Conservation (phyloP, 2,888 invertebrate genomes). For the Melanargia galathea region DNA sequence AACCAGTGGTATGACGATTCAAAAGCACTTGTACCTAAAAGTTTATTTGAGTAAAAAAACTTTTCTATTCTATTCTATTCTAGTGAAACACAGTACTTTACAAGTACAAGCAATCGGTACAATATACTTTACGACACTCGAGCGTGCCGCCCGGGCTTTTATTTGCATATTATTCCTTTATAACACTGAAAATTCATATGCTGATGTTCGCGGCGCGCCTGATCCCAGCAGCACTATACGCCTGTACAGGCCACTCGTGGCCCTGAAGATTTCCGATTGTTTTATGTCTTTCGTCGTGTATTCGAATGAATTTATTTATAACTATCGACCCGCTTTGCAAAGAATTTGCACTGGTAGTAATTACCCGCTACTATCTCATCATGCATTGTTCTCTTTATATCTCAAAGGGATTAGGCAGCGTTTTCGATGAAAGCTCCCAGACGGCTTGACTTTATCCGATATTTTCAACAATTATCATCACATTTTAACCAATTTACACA, state of each 20-base stretch:
- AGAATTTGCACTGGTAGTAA: too few species aligned
- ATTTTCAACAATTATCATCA: too few species aligned
- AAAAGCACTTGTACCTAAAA: too few species aligned
- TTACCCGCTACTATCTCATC: too few species aligned
- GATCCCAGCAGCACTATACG: conserved; percentile 28
- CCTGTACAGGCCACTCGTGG: conserved; percentile 44
- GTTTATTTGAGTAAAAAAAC: too few species aligned
- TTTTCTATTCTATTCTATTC: neutral
- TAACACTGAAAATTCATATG: conserved; percentile 78
- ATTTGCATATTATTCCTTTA: conserved; percentile 79
- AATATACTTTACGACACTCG: neutral
- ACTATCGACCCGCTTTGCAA: neutral
- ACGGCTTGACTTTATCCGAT: too few species aligned
- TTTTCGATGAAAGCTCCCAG: too few species aligned
- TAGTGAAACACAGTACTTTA: neutral
- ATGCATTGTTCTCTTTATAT: too few species aligned
- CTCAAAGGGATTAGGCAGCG: too few species aligned
- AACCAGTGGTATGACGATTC: too few species aligned
- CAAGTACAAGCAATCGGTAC: conserved; percentile 1
- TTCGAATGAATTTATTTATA: conserved; percentile 39
- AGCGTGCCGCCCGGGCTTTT: conserved; percentile 30
- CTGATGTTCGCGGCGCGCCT: conserved; percentile 51
- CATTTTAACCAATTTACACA: too few species aligned
- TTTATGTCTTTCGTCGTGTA: conserved; percentile 43
- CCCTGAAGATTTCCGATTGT: conserved; percentile 58